phyloP scores from a whole-genome alignment of 2,797 vertebrate genomes.

The Cossypha polioptera region DNA sequence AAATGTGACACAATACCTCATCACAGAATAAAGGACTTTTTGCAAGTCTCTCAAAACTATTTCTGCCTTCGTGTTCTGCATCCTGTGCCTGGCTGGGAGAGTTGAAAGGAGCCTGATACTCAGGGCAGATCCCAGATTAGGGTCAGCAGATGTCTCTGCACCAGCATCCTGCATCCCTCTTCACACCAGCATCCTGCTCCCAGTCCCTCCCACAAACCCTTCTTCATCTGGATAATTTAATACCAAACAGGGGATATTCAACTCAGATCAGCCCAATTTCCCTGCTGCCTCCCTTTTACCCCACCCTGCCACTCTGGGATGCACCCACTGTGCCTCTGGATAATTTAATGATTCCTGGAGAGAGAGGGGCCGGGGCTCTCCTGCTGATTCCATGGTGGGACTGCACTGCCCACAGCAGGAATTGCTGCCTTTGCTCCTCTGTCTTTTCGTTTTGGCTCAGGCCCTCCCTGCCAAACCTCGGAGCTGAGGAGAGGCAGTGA shows the following conservation, averaged over 20 bases:
- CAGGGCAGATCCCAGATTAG: neutral
- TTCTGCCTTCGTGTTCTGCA: neutral
- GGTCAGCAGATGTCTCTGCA: neutral
- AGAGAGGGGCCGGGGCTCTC: neutral
- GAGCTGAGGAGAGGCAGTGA: neutral
- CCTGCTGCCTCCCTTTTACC: neutral
- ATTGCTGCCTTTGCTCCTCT: neutral
- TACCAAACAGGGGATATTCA: neutral
- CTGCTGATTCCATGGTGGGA: neutral
- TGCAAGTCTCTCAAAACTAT: neutral
- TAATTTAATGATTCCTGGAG: accelerated
- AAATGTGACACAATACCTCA: neutral
- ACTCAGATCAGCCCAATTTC: accelerated
- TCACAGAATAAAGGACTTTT: neutral
- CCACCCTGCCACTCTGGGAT: accelerated
- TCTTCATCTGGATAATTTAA: neutral
- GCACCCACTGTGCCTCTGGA: neutral
- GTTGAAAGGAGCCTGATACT: neutral
- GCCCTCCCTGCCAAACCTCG: neutral
- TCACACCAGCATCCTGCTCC: neutral
- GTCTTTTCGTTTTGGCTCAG: neutral
- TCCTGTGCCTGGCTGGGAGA: neutral
- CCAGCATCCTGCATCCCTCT: neutral
- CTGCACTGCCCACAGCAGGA: neutral
- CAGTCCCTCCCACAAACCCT: neutral